Percentiles rank a stretch among this genome's conserved stretches.
phyloP scores from a whole-genome alignment of 2,888 invertebrate genomes.

The Tineola bisselliella region DNA sequence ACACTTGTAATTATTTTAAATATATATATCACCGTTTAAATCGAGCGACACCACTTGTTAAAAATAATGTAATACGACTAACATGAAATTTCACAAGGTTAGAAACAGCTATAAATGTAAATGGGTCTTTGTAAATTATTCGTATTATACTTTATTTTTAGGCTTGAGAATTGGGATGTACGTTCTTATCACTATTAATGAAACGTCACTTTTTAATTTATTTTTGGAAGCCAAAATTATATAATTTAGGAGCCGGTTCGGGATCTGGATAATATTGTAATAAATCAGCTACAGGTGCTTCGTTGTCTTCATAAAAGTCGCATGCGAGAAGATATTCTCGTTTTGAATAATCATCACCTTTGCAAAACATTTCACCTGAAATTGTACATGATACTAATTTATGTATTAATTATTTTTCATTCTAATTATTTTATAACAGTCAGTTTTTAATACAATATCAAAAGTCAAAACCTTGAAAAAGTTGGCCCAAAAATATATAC shows the following conservation, averaged over 20 bases:
- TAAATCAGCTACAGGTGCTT: conserved; percentile 55
- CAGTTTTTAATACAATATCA: too few species aligned
- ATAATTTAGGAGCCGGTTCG: conserved; percentile 51
- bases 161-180: not conserved
- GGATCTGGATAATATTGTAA: conserved; percentile 59
- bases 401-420: too few species aligned
- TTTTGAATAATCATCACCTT: conserved; percentile 59
- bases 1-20: too few species aligned
- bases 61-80: too few species aligned
- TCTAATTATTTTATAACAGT: too few species aligned
- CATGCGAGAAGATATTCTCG: conserved; percentile 55
- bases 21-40: too few species aligned
- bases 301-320: conserved; percentile 61
- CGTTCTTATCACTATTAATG: too few species aligned
- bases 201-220: not conserved
- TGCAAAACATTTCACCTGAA: conserved; percentile 58
- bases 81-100: too few species aligned
- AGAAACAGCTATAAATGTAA: not conserved
- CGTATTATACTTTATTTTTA: not conserved
- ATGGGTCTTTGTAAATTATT: not conserved
- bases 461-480: too few species aligned
- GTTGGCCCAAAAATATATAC: conserved; percentile 8
- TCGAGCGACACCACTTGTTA: too few species aligned
- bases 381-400: conserved; percentile 15
- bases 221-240: conserved; percentile 16